phyloP scores from a whole-genome alignment of 2,113 vertebrate species.

The Pachycephala philippinensis region DNA sequence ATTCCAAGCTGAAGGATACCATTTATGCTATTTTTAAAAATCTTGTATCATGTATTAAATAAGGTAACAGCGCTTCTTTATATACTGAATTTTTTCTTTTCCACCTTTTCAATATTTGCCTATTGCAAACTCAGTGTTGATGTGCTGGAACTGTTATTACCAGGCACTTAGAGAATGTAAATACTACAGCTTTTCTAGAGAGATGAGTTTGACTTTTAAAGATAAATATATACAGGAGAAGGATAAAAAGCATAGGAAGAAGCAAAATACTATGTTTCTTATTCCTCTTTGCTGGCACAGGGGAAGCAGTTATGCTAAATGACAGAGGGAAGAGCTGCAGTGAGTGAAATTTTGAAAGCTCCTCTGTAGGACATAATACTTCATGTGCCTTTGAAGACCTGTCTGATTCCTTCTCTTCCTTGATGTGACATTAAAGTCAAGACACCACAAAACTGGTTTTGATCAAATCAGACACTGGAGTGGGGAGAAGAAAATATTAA shows the following conservation, averaged over 20 bases:
- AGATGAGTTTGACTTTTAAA: slow-evolving; percentile 6
- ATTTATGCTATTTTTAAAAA: neutral
- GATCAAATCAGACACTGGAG: neutral
- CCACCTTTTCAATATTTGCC: neutral
- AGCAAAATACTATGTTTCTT: neutral
- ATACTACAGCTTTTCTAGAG: neutral
- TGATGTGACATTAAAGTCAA: neutral
- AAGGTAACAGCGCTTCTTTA: neutral
- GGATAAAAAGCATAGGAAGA: neutral
- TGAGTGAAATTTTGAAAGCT: neutral
- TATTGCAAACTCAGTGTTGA: neutral
- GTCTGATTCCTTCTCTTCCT: neutral
- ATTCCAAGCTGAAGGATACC: neutral
- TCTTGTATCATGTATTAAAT: slow-evolving; percentile 16
- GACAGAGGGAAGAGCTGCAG: neutral
- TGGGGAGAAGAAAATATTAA: neutral
- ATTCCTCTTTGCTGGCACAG: neutral
- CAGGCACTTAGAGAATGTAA: neutral
- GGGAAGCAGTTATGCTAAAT: neutral
- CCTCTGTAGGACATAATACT: neutral
- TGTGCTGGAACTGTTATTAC: neutral
- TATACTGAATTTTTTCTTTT: neutral
- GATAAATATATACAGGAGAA: neutral
- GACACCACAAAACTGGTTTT: neutral
- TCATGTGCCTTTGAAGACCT: neutral